phyloP scores from a whole-genome alignment of 2,888 invertebrate genomes.

The Isoperla grammatica region DNA sequence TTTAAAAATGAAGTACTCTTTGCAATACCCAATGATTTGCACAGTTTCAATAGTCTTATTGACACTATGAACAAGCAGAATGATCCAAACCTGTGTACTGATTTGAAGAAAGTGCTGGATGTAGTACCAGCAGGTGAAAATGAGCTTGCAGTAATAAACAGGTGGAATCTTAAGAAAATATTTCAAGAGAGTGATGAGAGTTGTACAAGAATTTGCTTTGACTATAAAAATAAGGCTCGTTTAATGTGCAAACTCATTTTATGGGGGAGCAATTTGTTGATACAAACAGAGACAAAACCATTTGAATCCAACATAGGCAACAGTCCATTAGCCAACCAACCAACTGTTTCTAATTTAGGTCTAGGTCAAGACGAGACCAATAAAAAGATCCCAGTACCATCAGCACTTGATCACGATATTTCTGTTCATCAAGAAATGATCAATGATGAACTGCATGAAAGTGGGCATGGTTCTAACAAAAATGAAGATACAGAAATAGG shows the following conservation, averaged over 20 bases:
- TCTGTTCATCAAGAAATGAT: too few relatives aligned
- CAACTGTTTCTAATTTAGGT: neutral
- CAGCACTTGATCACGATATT: too few relatives aligned
- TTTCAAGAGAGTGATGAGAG: neutral
- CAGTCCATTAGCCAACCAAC: neutral
- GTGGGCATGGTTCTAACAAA: too few relatives aligned
- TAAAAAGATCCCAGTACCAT: too few relatives aligned
- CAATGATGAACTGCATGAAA: too few relatives aligned
- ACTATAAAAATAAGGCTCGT: neutral
- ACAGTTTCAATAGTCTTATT: too few relatives aligned
- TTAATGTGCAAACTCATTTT: slow-evolving; percentile 5
- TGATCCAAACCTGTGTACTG: neutral
- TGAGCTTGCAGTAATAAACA: neutral
- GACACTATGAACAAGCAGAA: neutral
- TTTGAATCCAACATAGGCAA: neutral
- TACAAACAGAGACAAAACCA: too few relatives aligned
- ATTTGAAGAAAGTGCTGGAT: neutral
- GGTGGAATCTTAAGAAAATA: neutral
- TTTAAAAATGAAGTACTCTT: too few relatives aligned
- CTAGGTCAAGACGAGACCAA: too few relatives aligned
- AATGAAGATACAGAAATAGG: too few relatives aligned
- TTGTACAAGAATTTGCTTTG: neutral
- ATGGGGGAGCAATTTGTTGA: neutral
- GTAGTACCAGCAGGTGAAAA: neutral
- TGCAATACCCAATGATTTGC: too few relatives aligned